phyloP scores from a whole-genome alignment of 2,888 invertebrate species.

The Timandra comae region DNA sequence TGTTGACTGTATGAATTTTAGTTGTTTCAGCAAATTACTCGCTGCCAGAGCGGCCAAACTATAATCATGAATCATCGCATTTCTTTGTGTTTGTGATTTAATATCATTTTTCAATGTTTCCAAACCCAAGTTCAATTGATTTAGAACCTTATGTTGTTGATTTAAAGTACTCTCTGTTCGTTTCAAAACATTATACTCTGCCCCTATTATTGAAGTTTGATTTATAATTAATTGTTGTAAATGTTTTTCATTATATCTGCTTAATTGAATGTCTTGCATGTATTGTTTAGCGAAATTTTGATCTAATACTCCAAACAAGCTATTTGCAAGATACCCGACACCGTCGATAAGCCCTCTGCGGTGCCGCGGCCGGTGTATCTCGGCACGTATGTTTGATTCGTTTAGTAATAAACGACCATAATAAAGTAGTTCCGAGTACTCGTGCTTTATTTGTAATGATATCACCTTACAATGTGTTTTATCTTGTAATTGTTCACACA shows the following conservation, averaged over 20 bases:
- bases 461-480: background rate
- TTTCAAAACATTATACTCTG: background rate
- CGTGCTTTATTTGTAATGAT: background rate
- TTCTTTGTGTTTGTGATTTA: background rate
- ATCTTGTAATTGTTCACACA: background rate
- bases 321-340: slow-evolving; percentile 7
- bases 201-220: slow-evolving; percentile 15
- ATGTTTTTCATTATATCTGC: background rate
- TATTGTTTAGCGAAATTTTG: background rate
- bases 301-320: background rate
- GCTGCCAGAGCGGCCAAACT: background rate
- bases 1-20: slow-evolving; percentile 11
- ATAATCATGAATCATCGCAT: background rate
- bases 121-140: background rate
- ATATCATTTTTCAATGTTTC: background rate
- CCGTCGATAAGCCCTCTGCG: background rate
- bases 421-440: background rate
- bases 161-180: background rate
- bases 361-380: background rate
- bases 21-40: slow-evolving; percentile 4
- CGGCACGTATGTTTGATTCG: no score
- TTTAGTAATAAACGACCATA: background rate
- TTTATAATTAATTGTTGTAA: background rate
- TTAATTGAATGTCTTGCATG: background rate
- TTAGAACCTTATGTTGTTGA: background rate